Conservation (phyloP, 2,113 vertebrate genomes). For the Clarias macrocephalus region DNA sequence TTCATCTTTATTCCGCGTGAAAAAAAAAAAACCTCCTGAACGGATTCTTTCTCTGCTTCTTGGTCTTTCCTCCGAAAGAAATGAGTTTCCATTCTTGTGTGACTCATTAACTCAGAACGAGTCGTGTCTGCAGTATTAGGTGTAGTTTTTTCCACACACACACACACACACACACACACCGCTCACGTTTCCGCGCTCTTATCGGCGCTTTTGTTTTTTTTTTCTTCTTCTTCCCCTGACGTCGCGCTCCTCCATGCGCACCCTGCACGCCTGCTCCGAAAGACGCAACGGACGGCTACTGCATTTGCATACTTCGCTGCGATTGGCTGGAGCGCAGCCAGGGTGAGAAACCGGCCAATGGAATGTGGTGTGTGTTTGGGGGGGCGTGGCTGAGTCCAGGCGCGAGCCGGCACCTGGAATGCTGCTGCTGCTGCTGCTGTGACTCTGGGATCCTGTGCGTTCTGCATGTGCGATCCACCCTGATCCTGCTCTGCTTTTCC, state of each 20-base stretch:
- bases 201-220: constrained; percentile 49
- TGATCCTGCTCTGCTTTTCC: constrained; percentile 30
- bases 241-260: constrained; percentile 66
- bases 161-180: constrained; percentile 20
- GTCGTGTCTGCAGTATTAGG: constrained; percentile 12
- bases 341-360: constrained; percentile 40
- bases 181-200: constrained; percentile 22
- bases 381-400: constrained; percentile 7
- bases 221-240: constrained; percentile 23
- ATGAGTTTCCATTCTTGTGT: constrained; percentile 22
- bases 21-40: neutral
- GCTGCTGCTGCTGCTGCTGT: neutral
- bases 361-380: constrained; percentile 57
- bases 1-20: neutral
- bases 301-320: constrained; percentile 61
- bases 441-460: neutral
- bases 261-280: constrained; percentile 75
- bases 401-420: neutral
- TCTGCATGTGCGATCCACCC: neutral
- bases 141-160: constrained; percentile 32
- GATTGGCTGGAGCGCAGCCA: constrained; percentile 63
- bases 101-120: constrained; percentile 48
- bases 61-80: neutral
- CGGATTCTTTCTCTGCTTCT: neutral
- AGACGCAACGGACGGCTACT: constrained; percentile 56